Percentiles rank a stretch among this genome's conserved stretches.
These are phyloP conservation scores for Chrysolina oricalcia DNA, from an alignment of 2,888 invertebrate genomes.

Conservation along the genomic window DNA sequence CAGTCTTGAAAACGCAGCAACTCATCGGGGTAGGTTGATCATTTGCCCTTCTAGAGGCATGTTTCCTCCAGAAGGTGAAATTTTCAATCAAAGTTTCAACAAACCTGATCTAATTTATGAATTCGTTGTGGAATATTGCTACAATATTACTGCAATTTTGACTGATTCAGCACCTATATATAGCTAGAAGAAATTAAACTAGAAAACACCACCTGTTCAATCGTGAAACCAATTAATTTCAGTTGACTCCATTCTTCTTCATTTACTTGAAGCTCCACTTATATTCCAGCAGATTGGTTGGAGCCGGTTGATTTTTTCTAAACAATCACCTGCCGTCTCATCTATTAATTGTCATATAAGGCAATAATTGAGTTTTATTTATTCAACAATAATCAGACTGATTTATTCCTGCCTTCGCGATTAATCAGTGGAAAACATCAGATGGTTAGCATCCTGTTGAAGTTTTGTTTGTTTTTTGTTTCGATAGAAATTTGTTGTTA, in stretches of 20 bases:
- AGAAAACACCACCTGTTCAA: neutral
- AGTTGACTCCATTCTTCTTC: constrained; percentile 1
- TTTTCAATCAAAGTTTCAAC: too few species aligned
- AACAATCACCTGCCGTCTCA: neutral
- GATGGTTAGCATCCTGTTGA: constrained; percentile 16
- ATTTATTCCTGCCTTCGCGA: constrained; percentile 2
- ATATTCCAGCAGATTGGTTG: constrained; percentile 7
- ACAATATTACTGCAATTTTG: too few species aligned
- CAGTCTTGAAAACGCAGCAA: too few species aligned
- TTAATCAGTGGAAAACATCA: constrained; percentile 19
- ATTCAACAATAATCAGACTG: constrained; percentile 20
- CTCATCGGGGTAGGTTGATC: too few species aligned
- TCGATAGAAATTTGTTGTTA: neutral
- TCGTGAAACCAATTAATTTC: neutral
- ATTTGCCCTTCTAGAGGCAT: too few species aligned
- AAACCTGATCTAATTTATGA: too few species aligned
- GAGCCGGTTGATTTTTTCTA: constrained; percentile 7
- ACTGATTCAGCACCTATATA: too few species aligned
- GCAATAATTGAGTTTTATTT: constrained; percentile 29
- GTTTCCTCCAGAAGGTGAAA: too few species aligned
- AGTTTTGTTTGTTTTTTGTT: neutral
- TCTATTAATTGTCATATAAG: constrained; percentile 29
- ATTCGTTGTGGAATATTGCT: too few species aligned
- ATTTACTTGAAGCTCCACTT: constrained; percentile 2
- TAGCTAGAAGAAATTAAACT: too few species aligned